Conservation (phyloP, 2,888 invertebrate species). For the Pristionchus fissidentatus region DNA sequence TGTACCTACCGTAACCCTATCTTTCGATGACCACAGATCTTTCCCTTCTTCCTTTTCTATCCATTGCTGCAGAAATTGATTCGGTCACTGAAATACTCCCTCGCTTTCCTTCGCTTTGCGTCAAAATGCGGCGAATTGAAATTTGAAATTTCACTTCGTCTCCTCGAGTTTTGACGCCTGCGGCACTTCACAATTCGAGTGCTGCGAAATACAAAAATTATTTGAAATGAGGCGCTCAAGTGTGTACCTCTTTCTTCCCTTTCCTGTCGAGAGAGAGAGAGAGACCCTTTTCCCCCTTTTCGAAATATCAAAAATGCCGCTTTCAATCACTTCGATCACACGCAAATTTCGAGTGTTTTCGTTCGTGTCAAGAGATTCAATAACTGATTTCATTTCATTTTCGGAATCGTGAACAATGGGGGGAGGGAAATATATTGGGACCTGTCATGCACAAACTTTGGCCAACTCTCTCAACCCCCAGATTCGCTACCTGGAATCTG, state of each 20-base stretch:
- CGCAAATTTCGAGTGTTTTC: slow-evolving; percentile 23
- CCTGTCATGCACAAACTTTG: no score
- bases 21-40: no score
- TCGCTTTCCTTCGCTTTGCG: background rate
- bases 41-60: no score
- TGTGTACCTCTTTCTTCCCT: slow-evolving; percentile 6
- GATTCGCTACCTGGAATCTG: slow-evolving; percentile 26
- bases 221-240: background rate
- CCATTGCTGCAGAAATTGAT: no score
- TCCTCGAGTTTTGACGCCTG: background rate
- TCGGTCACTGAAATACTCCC: no score
- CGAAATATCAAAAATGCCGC: background rate
- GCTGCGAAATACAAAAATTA: slow-evolving; percentile 28
- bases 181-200: slow-evolving; percentile 33
- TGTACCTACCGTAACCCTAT: no score
- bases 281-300: no score
- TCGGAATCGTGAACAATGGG: no score
- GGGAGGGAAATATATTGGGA: no score
- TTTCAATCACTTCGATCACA: slow-evolving; percentile 7
- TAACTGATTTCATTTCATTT: background rate
- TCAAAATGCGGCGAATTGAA: background rate
- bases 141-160: slow-evolving; percentile 5
- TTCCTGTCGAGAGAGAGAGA: background rate
- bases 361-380: background rate
- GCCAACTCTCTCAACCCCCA: no score